Conservation (phyloP, 2,113 vertebrate genomes). For the Isichthys henryi region DNA sequence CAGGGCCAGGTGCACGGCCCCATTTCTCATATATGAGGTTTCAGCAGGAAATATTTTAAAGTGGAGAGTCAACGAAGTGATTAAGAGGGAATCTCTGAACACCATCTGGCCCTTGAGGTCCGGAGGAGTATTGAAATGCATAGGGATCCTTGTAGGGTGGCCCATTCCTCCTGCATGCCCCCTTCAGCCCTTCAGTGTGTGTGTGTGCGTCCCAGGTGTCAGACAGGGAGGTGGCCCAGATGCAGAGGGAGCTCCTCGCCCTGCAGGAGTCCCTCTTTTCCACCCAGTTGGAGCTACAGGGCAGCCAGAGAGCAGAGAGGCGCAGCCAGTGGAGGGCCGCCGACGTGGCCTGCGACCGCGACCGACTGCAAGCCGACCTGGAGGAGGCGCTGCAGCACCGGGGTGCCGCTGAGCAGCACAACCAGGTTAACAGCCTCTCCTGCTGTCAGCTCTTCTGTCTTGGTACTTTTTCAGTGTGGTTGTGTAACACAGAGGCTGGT, state of each 20-base stretch:
- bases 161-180: neutral
- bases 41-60: neutral
- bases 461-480: too few relatives aligned
- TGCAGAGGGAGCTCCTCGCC: conserved; percentile 63
- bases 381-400: conserved; percentile 65
- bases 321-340: conserved; percentile 64
- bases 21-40: neutral
- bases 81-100: neutral
- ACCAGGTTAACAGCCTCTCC: conserved; percentile 55
- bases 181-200: neutral
- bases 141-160: neutral
- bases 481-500: too few relatives aligned
- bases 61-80: neutral
- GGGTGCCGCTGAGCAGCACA: conserved; percentile 72
- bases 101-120: neutral
- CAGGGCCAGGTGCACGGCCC: neutral
- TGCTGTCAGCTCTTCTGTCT: neutral
- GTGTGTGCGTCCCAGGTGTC: conserved; percentile 34
- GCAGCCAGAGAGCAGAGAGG: conserved; percentile 55
- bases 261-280: conserved; percentile 76
- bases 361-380: conserved; percentile 61
- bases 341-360: conserved; percentile 56
- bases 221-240: conserved; percentile 38
- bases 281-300: conserved; percentile 77
- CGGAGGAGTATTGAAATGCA: neutral